Base-by-base conservation (phyloP, 2,888 invertebrate genomes). In the Torymus tubicola region DNA sequence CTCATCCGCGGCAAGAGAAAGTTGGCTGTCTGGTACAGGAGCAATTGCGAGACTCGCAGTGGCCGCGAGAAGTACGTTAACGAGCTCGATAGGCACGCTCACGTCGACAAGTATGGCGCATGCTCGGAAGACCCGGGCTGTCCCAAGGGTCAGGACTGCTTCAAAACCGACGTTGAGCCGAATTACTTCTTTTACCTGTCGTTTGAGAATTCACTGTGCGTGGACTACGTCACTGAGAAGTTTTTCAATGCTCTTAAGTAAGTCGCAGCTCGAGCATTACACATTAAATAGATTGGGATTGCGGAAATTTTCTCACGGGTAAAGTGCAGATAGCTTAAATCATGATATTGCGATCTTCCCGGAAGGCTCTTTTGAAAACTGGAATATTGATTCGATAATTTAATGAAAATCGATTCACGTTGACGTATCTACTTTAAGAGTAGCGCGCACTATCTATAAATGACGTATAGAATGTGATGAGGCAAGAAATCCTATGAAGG, bases 161-260 rank as follows among this genome's bases (percentile, higher is more conserved):
- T 88, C 67, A 69, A 90, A 58, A 92, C 91, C 89, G 85, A 91
- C 88, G 76, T 93, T 24, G 92, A 91, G 84, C 91, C 91, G 65
- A 91, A 93, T 74, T 96, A 95, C 88, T 95, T 93, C 87, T 96
- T 95, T 87, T 95, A 95, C 85, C 89, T 95, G 63, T 93, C 93
- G 0, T 93, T 96, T 86, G 95, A 96, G 89, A 95, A 95, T 88
- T 94, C 95, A 13, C 91, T 95, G 81, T 94, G 95, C 84, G 87
- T 91, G 67, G 95, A 95, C 88, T 95, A 95, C 87, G 93, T 95
- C 58, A 94, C 95, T 0, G 95, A 95, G 87, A 92, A 93, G 85
- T 93, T 95, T 83, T 93, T 93, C 87, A 90, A 91, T 84, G 91
- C 91, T 0, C 91, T 92, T 83, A 91, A 93, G 77, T 93, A 93